phyloP scores from a whole-genome alignment of 2,113 vertebrate genomes.

The Datnioides undecimradiatus region DNA sequence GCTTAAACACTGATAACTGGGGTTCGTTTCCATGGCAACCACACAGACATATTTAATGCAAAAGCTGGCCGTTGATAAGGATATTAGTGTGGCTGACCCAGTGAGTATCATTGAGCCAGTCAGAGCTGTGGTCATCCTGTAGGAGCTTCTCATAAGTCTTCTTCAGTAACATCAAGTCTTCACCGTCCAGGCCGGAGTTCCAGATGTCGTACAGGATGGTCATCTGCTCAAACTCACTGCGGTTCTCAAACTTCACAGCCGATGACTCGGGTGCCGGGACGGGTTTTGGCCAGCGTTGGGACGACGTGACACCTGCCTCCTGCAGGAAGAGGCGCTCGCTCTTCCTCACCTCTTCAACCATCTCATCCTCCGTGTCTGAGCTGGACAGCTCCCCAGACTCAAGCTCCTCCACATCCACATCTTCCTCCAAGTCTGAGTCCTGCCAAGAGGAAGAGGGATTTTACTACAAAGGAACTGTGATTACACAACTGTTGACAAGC shows the following conservation, averaged over 20 bases:
- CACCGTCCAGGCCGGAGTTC: slow-evolving; percentile 91
- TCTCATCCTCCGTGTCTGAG: slow-evolving; percentile 84
- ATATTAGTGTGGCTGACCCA: slow-evolving; percentile 96
- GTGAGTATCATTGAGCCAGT: slow-evolving; percentile 96
- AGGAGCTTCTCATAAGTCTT: slow-evolving; percentile 91
- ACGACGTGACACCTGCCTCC: slow-evolving; percentile 78
- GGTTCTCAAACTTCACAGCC: slow-evolving; percentile 80
- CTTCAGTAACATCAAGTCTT: slow-evolving; percentile 88
- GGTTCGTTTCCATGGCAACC: background rate
- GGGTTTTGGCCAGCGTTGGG: slow-evolving; percentile 72
- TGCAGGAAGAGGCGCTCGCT: slow-evolving; percentile 85
- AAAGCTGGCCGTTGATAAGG: slow-evolving; percentile 72
- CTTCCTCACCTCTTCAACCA: slow-evolving; percentile 83
- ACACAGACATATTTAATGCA: background rate
- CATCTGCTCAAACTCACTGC: slow-evolving; percentile 96
- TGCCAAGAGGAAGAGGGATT: slow-evolving; percentile 12
- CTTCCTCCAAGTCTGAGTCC: slow-evolving; percentile 80
- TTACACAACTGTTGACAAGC: background rate
- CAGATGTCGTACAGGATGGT: slow-evolving; percentile 96
- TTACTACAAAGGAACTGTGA: background rate
- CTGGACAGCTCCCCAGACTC: slow-evolving; percentile 85
- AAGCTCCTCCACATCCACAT: slow-evolving; percentile 86
- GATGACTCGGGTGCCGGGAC: slow-evolving; percentile 27
- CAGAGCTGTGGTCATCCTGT: slow-evolving; percentile 89
- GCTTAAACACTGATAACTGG: background rate